Evolutionary conservation across 1,140 invertebrate species (phyloP).

Genomic region (Dendrolimus kikuchii): DNA sequence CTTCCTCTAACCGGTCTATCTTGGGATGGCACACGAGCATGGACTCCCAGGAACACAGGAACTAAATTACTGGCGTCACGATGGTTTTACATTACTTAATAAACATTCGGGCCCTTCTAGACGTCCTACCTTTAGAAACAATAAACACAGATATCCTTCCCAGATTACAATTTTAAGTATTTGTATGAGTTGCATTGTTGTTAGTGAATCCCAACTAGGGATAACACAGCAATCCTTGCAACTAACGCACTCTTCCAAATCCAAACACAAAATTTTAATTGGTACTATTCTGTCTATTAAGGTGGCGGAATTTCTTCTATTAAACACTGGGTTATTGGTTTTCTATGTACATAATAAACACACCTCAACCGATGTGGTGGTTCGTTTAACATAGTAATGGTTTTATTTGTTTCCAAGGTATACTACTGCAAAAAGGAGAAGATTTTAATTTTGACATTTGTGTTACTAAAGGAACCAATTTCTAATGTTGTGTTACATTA

Average conservation of each 20-base stretch:
- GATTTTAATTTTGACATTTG: not conserved
- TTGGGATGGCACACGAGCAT: conserved; percentile 71
- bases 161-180: no score
- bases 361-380: conserved; percentile 22
- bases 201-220: no score
- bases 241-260: conserved; percentile 27
- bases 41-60: conserved; percentile 45
- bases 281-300: conserved; percentile 52
- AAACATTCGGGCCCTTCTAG: conserved; percentile 28
- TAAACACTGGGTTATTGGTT: conserved; percentile 52
- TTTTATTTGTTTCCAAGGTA: conserved; percentile 15
- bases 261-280: conserved; percentile 18
- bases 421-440: not conserved
- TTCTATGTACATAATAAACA: conserved; percentile 40
- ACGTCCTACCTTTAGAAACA: conserved; percentile 13
- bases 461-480: not conserved
- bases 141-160: conserved; percentile 1
- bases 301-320: conserved; percentile 61
- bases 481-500: no score
- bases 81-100: conserved; percentile 46
- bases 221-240: conserved; percentile 24
- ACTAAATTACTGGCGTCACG: conserved; percentile 46
- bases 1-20: conserved; percentile 70
- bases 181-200: no score
- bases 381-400: conserved; percentile 31